phyloP scores from a whole-genome alignment of 2,797 vertebrate species.

The Melanotaenia trifasciata region DNA sequence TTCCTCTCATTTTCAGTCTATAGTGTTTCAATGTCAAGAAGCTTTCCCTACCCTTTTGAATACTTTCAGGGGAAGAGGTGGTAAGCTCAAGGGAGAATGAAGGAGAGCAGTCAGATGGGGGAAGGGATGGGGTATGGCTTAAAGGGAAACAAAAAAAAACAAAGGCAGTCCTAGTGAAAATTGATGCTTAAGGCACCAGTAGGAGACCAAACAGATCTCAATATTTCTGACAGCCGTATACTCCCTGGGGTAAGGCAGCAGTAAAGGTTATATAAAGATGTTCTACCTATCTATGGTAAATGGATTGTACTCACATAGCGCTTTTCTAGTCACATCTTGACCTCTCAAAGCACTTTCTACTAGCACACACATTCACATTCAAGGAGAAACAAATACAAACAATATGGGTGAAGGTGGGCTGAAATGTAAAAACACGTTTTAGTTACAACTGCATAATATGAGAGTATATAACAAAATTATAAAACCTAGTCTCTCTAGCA shows the following conservation, averaged over 20 bases:
- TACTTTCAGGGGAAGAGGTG: constrained; percentile 16
- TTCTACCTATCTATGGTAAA: too few species aligned
- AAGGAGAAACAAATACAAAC: constrained; percentile 4
- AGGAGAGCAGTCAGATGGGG: constrained; percentile 21
- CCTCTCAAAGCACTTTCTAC: too few species aligned
- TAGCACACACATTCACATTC: too few species aligned
- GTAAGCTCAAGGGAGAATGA: constrained; percentile 22
- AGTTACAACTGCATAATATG: too few species aligned
- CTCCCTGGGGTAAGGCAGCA: constrained; percentile 35
- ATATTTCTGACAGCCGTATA: constrained; percentile 26
- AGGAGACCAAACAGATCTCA: constrained; percentile 41
- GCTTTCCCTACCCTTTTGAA: constrained; percentile 29
- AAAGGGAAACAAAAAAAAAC: constrained; percentile 46
- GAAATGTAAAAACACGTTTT: too few species aligned
- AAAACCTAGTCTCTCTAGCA: too few species aligned
- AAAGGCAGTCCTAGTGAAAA: constrained; percentile 18
- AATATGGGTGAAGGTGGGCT: constrained; percentile 1
- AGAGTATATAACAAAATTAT: too few species aligned
- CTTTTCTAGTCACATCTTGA: too few species aligned
- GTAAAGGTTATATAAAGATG: not conserved
- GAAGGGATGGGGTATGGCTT: constrained; percentile 34
- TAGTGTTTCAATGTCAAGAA: constrained; percentile 45
- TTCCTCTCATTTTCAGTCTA: constrained; percentile 20
- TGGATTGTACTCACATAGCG: too few species aligned
- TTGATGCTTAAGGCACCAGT: constrained; percentile 30